phyloP scores from a whole-genome alignment of 92 coral and sea anemone species.

The Bergia puertoricense region DNA sequence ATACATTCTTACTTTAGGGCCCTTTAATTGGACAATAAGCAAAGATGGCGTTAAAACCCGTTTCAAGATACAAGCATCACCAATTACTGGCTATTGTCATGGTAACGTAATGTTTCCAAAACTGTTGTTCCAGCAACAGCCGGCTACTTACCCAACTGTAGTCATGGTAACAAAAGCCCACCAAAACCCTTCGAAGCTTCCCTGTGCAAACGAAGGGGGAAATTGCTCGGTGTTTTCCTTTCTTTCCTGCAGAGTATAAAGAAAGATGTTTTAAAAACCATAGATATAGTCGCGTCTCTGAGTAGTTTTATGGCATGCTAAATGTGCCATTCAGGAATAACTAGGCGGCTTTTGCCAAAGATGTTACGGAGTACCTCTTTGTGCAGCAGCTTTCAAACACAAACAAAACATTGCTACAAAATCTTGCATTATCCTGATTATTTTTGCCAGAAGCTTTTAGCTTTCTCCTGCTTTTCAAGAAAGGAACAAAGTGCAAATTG shows the following conservation, averaged over 20 bases:
- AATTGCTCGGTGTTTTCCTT: conserved; percentile 73
- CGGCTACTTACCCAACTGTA: conserved; percentile 82
- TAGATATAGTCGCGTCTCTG: background rate
- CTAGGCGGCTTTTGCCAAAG: no score
- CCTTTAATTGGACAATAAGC: no score
- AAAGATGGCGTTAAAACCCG: no score
- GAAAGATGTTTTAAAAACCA: background rate
- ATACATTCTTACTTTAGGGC: no score
- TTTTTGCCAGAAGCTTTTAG: no score
- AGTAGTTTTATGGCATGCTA: background rate
- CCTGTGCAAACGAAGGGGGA: conserved; percentile 61
- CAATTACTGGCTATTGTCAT: background rate
- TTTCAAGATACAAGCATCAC: background rate
- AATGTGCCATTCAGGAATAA: no score
- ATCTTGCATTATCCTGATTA: no score
- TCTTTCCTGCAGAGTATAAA: conserved; percentile 59
- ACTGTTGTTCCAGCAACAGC: background rate
- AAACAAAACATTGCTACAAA: no score
- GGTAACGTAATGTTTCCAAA: background rate
- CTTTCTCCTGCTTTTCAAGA: no score
- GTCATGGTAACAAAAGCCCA: conserved; percentile 95
- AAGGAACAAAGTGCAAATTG: no score
- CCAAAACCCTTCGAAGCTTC: conserved; percentile 91
- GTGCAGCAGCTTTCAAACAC: no score
- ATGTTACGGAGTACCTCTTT: no score